Evolutionary conservation across 2,888 invertebrate species (phyloP), one percentile per base, ranked within the genome.

Genomic region (Agriopis leucophaearia): DNA sequence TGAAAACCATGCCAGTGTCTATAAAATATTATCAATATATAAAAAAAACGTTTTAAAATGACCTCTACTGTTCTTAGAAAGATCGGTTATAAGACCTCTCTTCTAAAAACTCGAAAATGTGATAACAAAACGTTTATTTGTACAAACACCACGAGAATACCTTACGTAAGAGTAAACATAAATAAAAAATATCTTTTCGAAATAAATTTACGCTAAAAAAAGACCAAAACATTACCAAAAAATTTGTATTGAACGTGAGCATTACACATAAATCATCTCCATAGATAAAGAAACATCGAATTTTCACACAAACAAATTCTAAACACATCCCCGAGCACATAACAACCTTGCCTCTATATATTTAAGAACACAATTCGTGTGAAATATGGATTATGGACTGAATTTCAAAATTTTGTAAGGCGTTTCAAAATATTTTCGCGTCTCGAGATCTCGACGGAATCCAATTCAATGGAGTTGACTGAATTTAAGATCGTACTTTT

Each of bases 381-480:
- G 15, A 45, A 51, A 50, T 8, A 27, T n/a, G 8, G 8, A 27
- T 55, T 56, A 15, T 12, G 51, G 40, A 55, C 58, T 69, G 68
- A 68, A 71, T 62, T 68, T 47, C 40, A 44, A 27, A 35, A n/a
- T 8, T 15, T 50, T 59, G 56, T 15, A 10, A 15, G 40, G 45
- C 52, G 62, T 69, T 69, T 65, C 63, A 66, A 65, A 74, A 73
- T 71, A 73, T 73, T 73, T 71, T 66, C 70, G 64, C 54, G 56
- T 67, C 52, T 66, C 27, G 50, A 65, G 55, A 40, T 64, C 66
- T 67, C 38, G 48, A 58, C 64, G 56, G 50, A 68, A 67, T 71
- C 64, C 65, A 70, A 73, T 73, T 71, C 60, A 71, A 71, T 64
- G 59, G 70, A 71, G 62, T 69, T 65, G 52, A 66, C 64, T 74